Percentiles rank a stretch among this genome's conserved stretches.
phyloP scores from a whole-genome alignment of 2,113 vertebrate genomes.

The Nerophis lumbriciformis region DNA sequence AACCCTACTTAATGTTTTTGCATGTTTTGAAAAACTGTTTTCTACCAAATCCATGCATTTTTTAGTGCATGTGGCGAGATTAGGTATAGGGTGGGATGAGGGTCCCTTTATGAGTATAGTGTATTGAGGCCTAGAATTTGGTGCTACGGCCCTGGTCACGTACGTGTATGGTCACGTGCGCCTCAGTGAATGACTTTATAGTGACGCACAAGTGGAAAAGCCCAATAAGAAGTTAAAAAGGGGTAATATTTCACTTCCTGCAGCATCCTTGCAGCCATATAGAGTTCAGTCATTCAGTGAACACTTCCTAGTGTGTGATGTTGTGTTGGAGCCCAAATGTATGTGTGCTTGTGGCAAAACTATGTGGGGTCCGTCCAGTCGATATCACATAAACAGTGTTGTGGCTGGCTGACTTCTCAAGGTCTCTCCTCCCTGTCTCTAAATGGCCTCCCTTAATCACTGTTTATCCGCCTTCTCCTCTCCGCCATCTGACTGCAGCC shows the following conservation, averaged over 20 bases:
- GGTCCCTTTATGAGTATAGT: too few relatives aligned
- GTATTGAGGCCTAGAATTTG: too few relatives aligned
- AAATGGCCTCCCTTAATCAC: constrained; percentile 71
- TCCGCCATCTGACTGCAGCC: constrained; percentile 39
- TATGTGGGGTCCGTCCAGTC: constrained; percentile 23
- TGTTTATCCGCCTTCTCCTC: constrained; percentile 54
- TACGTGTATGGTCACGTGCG: too few relatives aligned
- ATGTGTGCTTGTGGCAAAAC: constrained; percentile 18
- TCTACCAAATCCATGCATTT: too few relatives aligned
- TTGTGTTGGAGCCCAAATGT: constrained; percentile 11
- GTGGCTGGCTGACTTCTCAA: constrained; percentile 65
- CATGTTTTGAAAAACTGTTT: too few relatives aligned
- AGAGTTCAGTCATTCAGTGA: background rate
- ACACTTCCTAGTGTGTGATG: constrained; percentile 3
- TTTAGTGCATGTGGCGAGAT: too few relatives aligned
- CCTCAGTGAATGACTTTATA: too few relatives aligned
- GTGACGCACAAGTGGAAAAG: background rate
- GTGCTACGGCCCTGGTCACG: too few relatives aligned
- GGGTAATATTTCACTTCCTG: constrained; percentile 8
- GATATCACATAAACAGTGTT: constrained; percentile 60
- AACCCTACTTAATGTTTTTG: too few relatives aligned
- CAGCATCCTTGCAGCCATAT: background rate
- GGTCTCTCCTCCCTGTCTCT: constrained; percentile 55
- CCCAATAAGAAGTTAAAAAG: background rate
- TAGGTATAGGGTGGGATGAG: too few relatives aligned